Percentiles rank a stretch among this genome's conserved stretches.
Evolutionary conservation across 1,140 invertebrate species (phyloP).

Genomic region (Mamestra configurata): DNA sequence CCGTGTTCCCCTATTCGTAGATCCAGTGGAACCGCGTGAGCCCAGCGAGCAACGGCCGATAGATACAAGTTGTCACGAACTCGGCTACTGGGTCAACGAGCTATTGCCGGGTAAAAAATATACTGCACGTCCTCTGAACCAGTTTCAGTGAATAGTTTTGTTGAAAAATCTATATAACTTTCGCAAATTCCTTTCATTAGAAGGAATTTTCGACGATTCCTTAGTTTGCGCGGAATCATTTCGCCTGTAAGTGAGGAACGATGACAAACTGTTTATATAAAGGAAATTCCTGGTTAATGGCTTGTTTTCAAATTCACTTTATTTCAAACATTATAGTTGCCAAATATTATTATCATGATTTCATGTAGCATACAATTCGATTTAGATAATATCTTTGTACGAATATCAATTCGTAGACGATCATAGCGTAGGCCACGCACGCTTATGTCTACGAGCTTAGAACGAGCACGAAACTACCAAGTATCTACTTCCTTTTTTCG

Average conservation of each 20-base stretch:
- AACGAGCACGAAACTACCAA: background rate
- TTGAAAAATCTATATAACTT: constrained; percentile 13
- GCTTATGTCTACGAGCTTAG: background rate
- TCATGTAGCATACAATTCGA: no score
- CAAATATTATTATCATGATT: constrained; percentile 11
- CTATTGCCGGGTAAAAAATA: constrained; percentile 59
- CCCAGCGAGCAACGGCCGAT: constrained; percentile 63
- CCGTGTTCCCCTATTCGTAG: constrained; percentile 37
- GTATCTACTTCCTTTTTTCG: background rate
- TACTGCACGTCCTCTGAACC: constrained; percentile 37
- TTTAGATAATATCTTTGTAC: background rate
- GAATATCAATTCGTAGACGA: background rate
- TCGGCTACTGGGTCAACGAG: constrained; percentile 78
- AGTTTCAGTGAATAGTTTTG: constrained; percentile 28
- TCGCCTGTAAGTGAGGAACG: background rate
- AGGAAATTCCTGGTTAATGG: background rate
- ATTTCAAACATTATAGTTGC: constrained; percentile 9
- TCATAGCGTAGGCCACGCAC: background rate
- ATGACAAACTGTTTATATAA: background rate
- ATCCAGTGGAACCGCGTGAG: constrained; percentile 45
- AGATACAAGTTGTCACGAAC: constrained; percentile 74
- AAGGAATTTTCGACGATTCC: background rate
- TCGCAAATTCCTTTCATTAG: background rate
- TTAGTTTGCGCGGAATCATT: background rate
- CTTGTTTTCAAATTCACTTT: background rate